Evolutionary conservation across 2,113 vertebrate species (phyloP), one percentile per base, ranked within the genome.

Genomic region (Esox niger): DNA sequence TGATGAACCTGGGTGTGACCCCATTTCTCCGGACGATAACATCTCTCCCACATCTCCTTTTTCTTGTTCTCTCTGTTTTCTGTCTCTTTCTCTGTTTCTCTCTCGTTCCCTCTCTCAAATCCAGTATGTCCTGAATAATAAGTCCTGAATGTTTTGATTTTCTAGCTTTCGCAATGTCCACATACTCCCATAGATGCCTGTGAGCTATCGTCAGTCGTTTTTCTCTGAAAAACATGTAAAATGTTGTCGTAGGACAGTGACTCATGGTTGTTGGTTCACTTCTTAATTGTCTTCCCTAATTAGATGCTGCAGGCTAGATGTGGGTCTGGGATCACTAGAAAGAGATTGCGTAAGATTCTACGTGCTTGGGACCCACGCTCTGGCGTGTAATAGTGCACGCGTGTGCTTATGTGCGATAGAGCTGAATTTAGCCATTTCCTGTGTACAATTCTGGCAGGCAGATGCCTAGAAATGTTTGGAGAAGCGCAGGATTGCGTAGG

Each of bases 381-480:
- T n/a, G n/a, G 54, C 27, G 32, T 67, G 32, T 38, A 31, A 7
- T 11, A 35, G 31, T 56, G 49, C 13, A n/a, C 33, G 64, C 29
- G 15, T 32, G 30, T 68, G 47, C n/a, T 27, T 6, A 33, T 57
- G 59, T 32, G 27, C 57, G 43, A 35, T 6, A 25, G 1, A 69
- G 57, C 47, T 69, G 47, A 70, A 60, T 66, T 43, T n/a, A 57
- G 25, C 55, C 17, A 2, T 21, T 71, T 68, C 70, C n/a, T 64
- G 27, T 49, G 3, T 66, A 26, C 27, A 57, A 5, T 25, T 5
- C 55, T 13, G 25, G 21, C 29, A 63, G 66, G 62, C 61, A 78
- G 71, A 77, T 77, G 75, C 82, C 59, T 64, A 21, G 75, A 74
- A 76, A 79, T 88, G 82, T 88, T 85, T 84, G n/a, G 68, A 58